phyloP scores from a whole-genome alignment of 2,113 vertebrate genomes.

The Redunca redunca region DNA sequence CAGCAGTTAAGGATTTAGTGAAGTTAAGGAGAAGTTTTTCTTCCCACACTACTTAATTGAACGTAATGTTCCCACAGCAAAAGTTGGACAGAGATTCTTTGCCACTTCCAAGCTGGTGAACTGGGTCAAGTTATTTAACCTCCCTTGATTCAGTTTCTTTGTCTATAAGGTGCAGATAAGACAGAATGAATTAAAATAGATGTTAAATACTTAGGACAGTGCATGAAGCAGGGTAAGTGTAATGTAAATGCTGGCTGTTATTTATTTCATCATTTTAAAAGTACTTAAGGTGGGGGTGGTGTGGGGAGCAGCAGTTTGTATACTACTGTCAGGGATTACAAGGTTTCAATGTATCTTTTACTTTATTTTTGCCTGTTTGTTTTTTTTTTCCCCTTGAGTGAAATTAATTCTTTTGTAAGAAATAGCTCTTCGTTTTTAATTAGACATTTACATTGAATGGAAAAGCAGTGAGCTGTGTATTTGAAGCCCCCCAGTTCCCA shows the following conservation, averaged over 20 bases:
- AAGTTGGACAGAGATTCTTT: conserved; percentile 13
- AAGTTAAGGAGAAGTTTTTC: conserved; percentile 28
- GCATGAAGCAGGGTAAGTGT: not conserved
- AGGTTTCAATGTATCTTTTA: not conserved
- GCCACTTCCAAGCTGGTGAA: conserved; percentile 23
- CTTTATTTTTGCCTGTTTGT: not conserved
- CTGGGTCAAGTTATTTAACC: conserved; percentile 47
- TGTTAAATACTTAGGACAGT: not conserved
- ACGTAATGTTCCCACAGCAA: conserved; percentile 9
- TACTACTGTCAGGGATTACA: not conserved
- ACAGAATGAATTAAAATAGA: not conserved
- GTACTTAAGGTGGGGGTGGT: not conserved
- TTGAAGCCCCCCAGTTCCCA: not conserved
- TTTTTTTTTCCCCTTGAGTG: not conserved
- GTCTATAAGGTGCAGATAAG: not conserved
- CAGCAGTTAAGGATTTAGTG: conserved; percentile 38
- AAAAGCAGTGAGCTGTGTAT: not conserved
- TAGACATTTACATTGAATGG: not conserved
- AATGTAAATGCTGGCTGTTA: not conserved
- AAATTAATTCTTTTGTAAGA: not conserved
- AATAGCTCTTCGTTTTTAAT: not conserved
- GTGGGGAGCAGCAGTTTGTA: not conserved
- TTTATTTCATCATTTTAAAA: not conserved
- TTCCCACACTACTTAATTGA: conserved; percentile 55
- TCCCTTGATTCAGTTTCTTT: conserved; percentile 34